A percentile compares a stretch with the other conserved stretches of the same genome.
phyloP scores from a whole-genome alignment of 2,797 vertebrate species.

The Threskiornis aethiopicus region DNA sequence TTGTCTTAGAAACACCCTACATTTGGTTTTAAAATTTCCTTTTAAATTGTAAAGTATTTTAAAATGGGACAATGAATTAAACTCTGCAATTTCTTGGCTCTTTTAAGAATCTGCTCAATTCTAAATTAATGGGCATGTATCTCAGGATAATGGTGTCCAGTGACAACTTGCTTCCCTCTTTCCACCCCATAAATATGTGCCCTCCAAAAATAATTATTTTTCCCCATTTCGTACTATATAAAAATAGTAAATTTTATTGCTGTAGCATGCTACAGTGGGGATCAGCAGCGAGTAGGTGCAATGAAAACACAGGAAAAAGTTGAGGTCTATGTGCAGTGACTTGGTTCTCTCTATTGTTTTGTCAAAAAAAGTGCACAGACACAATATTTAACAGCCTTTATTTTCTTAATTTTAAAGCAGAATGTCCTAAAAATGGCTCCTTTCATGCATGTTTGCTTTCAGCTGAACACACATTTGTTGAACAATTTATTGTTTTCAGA shows the following conservation, averaged over 20 bases:
- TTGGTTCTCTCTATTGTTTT: background rate
- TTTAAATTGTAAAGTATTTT: background rate
- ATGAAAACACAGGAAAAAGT: background rate
- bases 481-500: background rate
- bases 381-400: background rate
- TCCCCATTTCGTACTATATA: background rate
- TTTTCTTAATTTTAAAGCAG: background rate
- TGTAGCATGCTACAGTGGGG: background rate
- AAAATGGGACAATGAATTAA: background rate
- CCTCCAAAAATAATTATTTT: background rate
- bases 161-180: background rate
- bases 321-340: background rate
- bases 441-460: background rate
- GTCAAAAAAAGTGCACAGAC: fast-evolving
- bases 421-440: background rate
- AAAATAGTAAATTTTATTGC: background rate
- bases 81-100: fast-evolving
- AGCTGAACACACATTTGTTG: background rate
- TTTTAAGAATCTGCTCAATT: background rate
- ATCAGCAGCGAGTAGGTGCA: background rate
- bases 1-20: background rate
- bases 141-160: background rate
- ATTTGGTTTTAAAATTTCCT: background rate
- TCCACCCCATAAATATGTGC: fast-evolving
- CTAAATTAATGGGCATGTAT: background rate